A percentile compares a stretch with the other conserved stretches of the same genome.
phyloP scores from a whole-genome alignment of 2,113 vertebrate genomes.

The Genyomyrus donnyi region DNA sequence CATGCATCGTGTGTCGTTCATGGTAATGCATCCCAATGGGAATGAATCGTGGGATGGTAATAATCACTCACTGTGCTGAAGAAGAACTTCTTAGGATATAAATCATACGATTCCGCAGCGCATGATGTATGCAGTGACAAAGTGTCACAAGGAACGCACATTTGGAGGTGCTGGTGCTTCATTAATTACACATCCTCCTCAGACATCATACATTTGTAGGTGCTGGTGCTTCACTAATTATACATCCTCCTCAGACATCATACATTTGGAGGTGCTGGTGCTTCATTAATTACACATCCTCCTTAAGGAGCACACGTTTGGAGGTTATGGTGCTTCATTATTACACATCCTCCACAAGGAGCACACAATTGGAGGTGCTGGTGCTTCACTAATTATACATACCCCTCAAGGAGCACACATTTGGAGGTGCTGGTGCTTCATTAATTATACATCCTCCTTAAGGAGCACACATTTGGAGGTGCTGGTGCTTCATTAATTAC shows the following conservation, averaged over 20 bases:
- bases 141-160: background rate
- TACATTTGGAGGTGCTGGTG: no score
- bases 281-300: no score
- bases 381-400: no score
- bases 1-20: background rate
- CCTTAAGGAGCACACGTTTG: no score
- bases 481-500: no score
- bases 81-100: no score
- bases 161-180: background rate
- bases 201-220: background rate
- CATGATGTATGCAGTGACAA: background rate
- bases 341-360: no score
- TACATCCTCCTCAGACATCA: no score
- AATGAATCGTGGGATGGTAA: background rate
- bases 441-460: background rate
- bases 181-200: background rate
- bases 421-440: background rate
- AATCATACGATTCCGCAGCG: background rate
- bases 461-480: no score
- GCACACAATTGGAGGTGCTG: no score
- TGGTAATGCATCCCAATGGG: background rate
- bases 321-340: no score
- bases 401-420: background rate
- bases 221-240: no score
- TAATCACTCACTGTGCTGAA: background rate